Base-by-base conservation (phyloP, 1,140 invertebrate genomes). In the Drosophila navojoa region DNA sequence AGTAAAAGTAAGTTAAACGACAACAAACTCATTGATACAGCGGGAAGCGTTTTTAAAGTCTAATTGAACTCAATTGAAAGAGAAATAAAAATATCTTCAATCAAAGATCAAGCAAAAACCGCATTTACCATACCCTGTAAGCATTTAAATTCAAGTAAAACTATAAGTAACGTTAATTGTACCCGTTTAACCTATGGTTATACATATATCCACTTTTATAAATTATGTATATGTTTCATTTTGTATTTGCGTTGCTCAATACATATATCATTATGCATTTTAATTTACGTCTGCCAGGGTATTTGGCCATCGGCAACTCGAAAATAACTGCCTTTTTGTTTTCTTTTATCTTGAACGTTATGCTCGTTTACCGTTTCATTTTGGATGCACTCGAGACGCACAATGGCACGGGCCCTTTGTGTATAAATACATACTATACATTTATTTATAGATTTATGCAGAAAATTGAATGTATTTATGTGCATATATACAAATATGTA, bases 51-150 rank as follows among this genome's bases (percentile, higher is more conserved):
- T 54, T 71, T 77, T 77, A 53, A 54, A 69, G 78, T 70, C 75
- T 78, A 85, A 85, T 85, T 85, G 82, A 87, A 68, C 82, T 78
- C 80, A 85, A 85, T 85, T 85, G 81, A 67, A 70, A 57, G 57
- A 70, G 81, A 73, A 81, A 85, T 85, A 87, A 85, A 77, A 85
- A 87, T 87, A 86, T 87, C 82, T 77, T 80, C 67, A 74, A 72
- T 78, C 71, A 81, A 77, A 19, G 1, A 1, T 19, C 19, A 19
- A 78, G 35, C 63, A 38, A 45, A 49, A 71, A 71, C 47, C 47
- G 76, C 58, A 71, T 47, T 40, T 25, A 5, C 1, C 10, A 73
- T 69, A 73, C 71, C 52, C 71, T 67, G 42, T 32, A 55, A 44
- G 15, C 9, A 49, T 38, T 3, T 3, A 10, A 11, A 38, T 3